Evolutionary conservation across 2,797 vertebrate species (phyloP).

Genomic region (Cossypha dichroa): DNA sequence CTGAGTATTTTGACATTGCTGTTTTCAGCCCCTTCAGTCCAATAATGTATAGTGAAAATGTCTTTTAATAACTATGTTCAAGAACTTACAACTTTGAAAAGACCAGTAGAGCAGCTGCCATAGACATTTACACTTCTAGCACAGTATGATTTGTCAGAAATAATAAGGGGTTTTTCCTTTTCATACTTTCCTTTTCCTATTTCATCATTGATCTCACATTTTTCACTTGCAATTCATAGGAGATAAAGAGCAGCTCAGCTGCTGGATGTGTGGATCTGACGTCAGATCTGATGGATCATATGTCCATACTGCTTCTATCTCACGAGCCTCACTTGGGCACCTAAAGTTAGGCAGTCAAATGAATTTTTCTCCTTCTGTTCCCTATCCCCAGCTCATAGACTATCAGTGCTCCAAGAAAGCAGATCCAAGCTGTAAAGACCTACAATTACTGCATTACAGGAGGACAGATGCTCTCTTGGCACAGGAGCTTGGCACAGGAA

Average conservation of each 20-base stretch:
- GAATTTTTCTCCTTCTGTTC: background rate
- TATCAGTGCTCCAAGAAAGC: background rate
- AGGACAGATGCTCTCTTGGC: constrained; percentile 17
- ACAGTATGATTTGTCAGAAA: background rate
- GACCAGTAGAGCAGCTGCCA: background rate
- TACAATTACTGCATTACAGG: background rate
- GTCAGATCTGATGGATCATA: background rate
- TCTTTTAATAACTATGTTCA: background rate
- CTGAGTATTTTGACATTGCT: background rate
- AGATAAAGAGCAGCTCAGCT: background rate
- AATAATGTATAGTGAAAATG: background rate
- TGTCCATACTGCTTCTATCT: background rate
- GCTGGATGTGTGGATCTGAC: accelerated
- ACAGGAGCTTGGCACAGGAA: background rate
- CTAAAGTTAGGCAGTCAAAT: background rate
- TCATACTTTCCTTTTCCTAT: background rate
- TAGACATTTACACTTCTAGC: background rate
- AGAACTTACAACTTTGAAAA: background rate
- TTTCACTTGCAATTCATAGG: background rate
- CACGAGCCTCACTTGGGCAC: accelerated
- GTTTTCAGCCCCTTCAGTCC: background rate
- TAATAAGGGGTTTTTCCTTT: background rate
- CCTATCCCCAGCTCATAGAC: background rate
- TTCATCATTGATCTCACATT: background rate
- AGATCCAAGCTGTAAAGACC: constrained; percentile 5